These are phyloP conservation scores for Zoanthus gigantus DNA, from an alignment of 92 coral and sea anemone species.

Conservation along the genomic window DNA sequence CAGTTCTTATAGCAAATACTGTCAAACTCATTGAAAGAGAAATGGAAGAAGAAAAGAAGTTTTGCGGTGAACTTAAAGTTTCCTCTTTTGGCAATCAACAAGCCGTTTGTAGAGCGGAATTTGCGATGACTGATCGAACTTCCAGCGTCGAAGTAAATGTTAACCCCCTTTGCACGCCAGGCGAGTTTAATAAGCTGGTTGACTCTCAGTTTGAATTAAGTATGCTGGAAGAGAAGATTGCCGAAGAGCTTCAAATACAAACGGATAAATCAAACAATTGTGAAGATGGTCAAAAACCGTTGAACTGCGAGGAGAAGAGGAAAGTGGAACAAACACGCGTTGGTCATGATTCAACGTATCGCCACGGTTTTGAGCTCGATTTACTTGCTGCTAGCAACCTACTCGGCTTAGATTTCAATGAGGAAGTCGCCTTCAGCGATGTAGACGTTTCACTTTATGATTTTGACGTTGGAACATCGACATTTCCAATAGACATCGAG, in stretches of 20 bases:
- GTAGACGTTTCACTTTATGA: conserved; percentile 96
- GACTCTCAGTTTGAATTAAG: conserved; percentile 79
- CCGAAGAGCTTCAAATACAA: conserved; percentile 77
- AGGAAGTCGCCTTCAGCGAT: conserved; percentile 93
- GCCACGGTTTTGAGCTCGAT: conserved; percentile 71
- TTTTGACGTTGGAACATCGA: conserved; percentile 75
- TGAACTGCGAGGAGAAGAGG: conserved; percentile 6
- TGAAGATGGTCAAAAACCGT: conserved; percentile 27
- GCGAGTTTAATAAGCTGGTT: conserved; percentile 57
- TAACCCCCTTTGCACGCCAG: conserved; percentile 59
- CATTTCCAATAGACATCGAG: conserved; percentile 82
- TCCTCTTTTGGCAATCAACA: conserved; percentile 7
- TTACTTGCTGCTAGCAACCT: conserved; percentile 82
- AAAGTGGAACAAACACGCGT: conserved; percentile 20
- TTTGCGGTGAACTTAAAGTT: conserved; percentile 48
- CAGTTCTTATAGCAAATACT: conserved; percentile 96
- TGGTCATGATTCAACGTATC: conserved; percentile 10
- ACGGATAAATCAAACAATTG: conserved; percentile 27
- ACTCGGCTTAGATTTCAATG: conserved; percentile 80
- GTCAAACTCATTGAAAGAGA: conserved; percentile 89
- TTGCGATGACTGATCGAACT: conserved; percentile 50
- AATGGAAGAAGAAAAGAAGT: conserved; percentile 80
- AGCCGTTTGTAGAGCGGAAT: conserved; percentile 38
- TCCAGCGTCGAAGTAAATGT: conserved; percentile 48
- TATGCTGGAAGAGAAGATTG: conserved; percentile 79